Evolutionary conservation across 2,888 invertebrate species (phyloP), one percentile per base, ranked within the genome.

Genomic region (Hipparchia sbordonii): DNA sequence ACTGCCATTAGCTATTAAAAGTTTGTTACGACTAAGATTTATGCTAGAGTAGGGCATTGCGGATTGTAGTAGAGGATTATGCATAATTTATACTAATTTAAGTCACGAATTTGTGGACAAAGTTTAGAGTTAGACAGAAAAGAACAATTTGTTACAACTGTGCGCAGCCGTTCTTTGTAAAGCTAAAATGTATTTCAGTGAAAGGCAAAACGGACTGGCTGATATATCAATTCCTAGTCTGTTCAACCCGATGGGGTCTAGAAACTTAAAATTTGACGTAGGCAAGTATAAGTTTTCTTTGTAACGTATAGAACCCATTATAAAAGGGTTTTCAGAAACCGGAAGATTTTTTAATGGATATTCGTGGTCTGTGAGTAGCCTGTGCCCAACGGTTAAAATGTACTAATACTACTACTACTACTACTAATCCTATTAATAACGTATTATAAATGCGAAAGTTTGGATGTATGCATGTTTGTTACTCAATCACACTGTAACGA

Each of bases 11-110:
- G 48, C 48, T 48, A 48, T 48, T 59, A 54, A 33, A 66, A 67
- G 23, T 67, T 67, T 67, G 45, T 67, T 6, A 67, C 56, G 59
- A 67, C 46, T 46, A 9, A 12, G 65, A 46, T 67, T 67, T 48
- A 67, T 59, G 59, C 45, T 57, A 59, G 56, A 67, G 54, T 54
- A 72, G 67, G 57, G 57, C 48, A 74, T 61, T 70, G 59, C 59
- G 67, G 68, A 66, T 75, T 73, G 78, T 75, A 13, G 13, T 13
- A 8, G 70, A 65, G 75, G 78, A 71, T 81, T 80, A 81, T 82
- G 81, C 82, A 82, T 84, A 83, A 83, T 81, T 85, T 83, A 84
- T 81, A 81, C 80, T 83, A 84, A 84, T 85, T 84, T 79, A 79
- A 81, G 79, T 74, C 74, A 76, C 72, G 74, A 76, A 81, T 71